A percentile compares a stretch with the other conserved stretches of the same genome.
Conservation (phyloP, 2,113 vertebrate species). For the Aptenodytes patagonicus region DNA sequence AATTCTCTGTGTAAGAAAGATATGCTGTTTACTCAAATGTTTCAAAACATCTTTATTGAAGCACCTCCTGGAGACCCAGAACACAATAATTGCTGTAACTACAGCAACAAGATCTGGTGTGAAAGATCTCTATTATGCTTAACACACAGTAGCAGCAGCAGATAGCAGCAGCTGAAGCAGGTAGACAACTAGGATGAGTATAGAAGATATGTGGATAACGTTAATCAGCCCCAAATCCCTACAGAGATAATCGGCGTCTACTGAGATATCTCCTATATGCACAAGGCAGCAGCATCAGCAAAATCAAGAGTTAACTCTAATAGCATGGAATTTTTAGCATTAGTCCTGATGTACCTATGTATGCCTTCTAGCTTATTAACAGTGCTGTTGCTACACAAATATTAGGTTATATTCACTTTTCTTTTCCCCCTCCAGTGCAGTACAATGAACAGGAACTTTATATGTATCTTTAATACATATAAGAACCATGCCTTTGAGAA, state of each 20-base stretch:
- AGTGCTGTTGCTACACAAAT: neutral
- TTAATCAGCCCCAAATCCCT: constrained; percentile 33
- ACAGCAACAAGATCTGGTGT: constrained; percentile 35
- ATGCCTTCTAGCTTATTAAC: neutral
- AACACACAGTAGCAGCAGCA: neutral
- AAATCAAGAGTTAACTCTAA: constrained; percentile 1
- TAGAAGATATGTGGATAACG: neutral
- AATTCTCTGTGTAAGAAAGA: neutral
- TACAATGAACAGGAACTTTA: neutral
- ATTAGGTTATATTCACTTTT: neutral
- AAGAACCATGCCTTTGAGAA: neutral
- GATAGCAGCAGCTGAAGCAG: constrained; percentile 5
- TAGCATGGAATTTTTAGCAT: neutral
- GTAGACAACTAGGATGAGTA: neutral
- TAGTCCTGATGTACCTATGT: neutral
- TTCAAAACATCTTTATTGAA: constrained; percentile 7
- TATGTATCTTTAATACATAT: neutral
- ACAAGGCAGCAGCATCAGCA: neutral
- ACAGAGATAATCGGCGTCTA: neutral
- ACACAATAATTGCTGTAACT: constrained; percentile 57
- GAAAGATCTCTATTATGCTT: constrained; percentile 23
- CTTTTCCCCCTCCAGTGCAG: neutral
- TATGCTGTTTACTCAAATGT: neutral
- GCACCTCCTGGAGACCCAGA: constrained; percentile 4
- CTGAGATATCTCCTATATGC: neutral